These are phyloP conservation scores for Ferdinandea cuprea DNA, from an alignment of 2,888 invertebrate species.

Conservation along the genomic window DNA sequence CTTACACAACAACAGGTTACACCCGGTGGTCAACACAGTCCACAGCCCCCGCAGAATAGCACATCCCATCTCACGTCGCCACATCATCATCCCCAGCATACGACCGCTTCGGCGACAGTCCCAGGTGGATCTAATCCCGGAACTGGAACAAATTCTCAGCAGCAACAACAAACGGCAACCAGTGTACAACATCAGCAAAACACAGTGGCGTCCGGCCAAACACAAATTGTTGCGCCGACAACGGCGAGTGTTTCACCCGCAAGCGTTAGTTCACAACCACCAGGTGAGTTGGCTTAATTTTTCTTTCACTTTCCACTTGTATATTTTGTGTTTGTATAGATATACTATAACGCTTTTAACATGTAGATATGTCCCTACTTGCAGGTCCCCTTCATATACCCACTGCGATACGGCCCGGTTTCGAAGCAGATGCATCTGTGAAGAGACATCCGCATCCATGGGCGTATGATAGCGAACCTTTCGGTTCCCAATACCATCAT, in stretches of 20 bases:
- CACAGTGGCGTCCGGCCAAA: conserved; percentile 83
- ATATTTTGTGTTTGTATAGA: background rate
- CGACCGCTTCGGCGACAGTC: conserved; percentile 79
- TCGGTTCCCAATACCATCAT: conserved; percentile 82
- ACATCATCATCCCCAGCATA: conserved; percentile 77
- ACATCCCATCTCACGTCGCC: conserved; percentile 75
- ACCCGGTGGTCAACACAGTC: conserved; percentile 67
- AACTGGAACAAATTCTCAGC: conserved; percentile 78
- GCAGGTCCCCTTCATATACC: conserved; percentile 93
- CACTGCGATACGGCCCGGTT: conserved; percentile 88
- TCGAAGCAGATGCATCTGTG: conserved; percentile 83
- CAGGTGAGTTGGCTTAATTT: conserved; percentile 80
- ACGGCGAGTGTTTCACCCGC: conserved; percentile 86
- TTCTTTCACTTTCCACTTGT: background rate
- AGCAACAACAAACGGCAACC: conserved; percentile 76
- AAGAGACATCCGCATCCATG: conserved; percentile 83
- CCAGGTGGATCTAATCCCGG: conserved; percentile 80
- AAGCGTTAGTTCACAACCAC: conserved; percentile 84
- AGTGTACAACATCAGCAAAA: conserved; percentile 80
- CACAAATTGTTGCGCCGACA: conserved; percentile 84
- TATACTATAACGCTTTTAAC: conserved; percentile 66
- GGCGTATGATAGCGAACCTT: conserved; percentile 82
- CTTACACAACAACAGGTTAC: conserved; percentile 65
- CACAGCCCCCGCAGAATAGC: conserved; percentile 60
- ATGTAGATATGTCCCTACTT: conserved; percentile 85